A percentile compares a stretch with the other conserved stretches of the same genome.
Conservation (phyloP, 2,797 vertebrate genomes). For the Apogon hyalosoma region DNA sequence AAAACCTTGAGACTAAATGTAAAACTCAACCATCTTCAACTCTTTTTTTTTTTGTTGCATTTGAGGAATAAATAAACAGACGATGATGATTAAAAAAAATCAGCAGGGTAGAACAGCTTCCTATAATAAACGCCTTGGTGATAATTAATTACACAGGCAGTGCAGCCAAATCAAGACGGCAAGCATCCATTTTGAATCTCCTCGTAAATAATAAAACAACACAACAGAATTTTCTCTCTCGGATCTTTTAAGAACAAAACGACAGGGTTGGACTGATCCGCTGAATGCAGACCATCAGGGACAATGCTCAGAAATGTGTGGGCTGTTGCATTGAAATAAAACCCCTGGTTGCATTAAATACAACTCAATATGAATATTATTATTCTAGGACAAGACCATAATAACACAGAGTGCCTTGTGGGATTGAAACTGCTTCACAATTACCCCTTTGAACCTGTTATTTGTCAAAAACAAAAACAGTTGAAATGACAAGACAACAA, state of each 20-base stretch:
- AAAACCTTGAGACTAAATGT: constrained; percentile 7
- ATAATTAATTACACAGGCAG: constrained; percentile 78
- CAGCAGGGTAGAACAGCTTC: constrained; percentile 67
- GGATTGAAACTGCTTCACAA: constrained; percentile 22
- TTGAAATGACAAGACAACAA: constrained; percentile 21
- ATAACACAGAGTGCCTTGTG: constrained; percentile 5
- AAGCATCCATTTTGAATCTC: constrained; percentile 86
- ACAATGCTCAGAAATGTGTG: constrained; percentile 55
- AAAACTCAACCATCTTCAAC: constrained; percentile 13
- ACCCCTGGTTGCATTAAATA: constrained; percentile 33
- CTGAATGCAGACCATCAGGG: constrained; percentile 10
- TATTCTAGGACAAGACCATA: constrained; percentile 25
- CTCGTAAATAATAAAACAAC: constrained; percentile 83
- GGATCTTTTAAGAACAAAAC: constrained; percentile 21
- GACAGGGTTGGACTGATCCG: constrained; percentile 42
- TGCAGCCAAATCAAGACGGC: constrained; percentile 79
- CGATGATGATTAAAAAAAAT: constrained; percentile 56
- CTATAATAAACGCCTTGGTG: constrained; percentile 66
- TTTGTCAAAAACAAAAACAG: background rate
- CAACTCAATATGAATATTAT: constrained; percentile 19
- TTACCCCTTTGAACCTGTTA: constrained; percentile 1
- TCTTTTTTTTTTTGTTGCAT: constrained; percentile 12
- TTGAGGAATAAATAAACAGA: constrained; percentile 35
- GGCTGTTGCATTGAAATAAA: constrained; percentile 51
- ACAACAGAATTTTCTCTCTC: constrained; percentile 54